Conservation (phyloP, 1,140 invertebrate species). For the Matsumurasca onukii region DNA sequence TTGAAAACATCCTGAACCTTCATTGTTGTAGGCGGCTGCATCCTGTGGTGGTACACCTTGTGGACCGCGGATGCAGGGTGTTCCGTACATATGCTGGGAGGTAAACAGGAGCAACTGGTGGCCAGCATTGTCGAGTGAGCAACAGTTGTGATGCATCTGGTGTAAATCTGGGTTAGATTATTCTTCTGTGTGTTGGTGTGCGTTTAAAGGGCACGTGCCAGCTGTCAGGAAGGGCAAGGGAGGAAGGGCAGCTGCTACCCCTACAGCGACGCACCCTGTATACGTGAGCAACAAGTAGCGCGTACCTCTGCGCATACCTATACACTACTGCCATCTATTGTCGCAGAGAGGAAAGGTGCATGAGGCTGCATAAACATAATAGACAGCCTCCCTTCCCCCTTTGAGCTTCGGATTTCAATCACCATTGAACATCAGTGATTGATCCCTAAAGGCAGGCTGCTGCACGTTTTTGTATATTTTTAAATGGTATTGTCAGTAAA, state of each 20-base stretch:
- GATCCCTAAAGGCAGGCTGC: too few species aligned
- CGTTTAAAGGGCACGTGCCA: conserved; percentile 16
- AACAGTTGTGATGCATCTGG: background rate
- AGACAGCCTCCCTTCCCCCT: background rate
- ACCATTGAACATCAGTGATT: too few species aligned
- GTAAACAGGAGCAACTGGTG: background rate
- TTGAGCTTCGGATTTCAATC: too few species aligned
- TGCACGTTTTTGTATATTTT: too few species aligned
- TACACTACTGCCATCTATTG: background rate
- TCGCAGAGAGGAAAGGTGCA: background rate
- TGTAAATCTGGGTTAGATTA: background rate
- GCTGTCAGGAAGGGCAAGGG: too few species aligned
- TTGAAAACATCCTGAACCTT: too few species aligned
- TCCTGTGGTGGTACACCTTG: too few species aligned
- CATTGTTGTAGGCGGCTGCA: too few species aligned
- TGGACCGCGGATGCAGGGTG: too few species aligned
- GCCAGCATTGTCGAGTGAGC: background rate
- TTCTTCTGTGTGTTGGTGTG: background rate
- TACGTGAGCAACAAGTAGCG: background rate
- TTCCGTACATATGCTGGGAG: background rate
- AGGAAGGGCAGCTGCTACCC: background rate
- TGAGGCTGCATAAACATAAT: background rate
- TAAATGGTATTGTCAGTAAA: too few species aligned
- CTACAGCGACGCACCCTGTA: background rate
- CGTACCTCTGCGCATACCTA: background rate